Conservation (phyloP, 2,113 vertebrate species). For the Pelecanus crispus region DNA sequence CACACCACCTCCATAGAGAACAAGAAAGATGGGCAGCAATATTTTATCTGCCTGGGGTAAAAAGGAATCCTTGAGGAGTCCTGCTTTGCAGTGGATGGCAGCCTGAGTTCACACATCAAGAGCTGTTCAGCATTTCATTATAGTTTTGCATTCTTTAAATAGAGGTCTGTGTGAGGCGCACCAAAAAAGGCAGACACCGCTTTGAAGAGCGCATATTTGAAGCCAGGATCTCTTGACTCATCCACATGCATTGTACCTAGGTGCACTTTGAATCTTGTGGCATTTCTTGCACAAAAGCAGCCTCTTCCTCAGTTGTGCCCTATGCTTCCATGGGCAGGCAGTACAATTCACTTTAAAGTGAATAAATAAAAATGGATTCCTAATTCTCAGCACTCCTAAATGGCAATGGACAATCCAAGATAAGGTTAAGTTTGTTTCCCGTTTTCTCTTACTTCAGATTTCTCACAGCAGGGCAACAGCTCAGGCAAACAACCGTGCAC, state of each 20-base stretch:
- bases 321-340: neutral
- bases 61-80: neutral
- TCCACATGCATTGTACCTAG: neutral
- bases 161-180: neutral
- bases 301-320: neutral
- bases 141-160: neutral
- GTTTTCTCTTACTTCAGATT: neutral
- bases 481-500: neutral
- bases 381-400: neutral
- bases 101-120: neutral
- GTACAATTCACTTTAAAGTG: neutral
- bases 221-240: conserved; percentile 6
- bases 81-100: neutral
- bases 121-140: neutral
- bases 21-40: neutral
- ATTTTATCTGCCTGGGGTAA: neutral
- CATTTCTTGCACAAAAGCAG: neutral
- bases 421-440: neutral
- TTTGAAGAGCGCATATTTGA: conserved; percentile 5
- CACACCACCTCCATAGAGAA: neutral
- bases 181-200: neutral
- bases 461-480: neutral
- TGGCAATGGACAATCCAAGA: neutral
- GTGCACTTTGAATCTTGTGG: neutral
- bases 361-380: neutral